Percentiles rank a stretch among this genome's conserved stretches.
phyloP scores from a whole-genome alignment of 2,113 vertebrate species.

The Antidorcas marsupialis region DNA sequence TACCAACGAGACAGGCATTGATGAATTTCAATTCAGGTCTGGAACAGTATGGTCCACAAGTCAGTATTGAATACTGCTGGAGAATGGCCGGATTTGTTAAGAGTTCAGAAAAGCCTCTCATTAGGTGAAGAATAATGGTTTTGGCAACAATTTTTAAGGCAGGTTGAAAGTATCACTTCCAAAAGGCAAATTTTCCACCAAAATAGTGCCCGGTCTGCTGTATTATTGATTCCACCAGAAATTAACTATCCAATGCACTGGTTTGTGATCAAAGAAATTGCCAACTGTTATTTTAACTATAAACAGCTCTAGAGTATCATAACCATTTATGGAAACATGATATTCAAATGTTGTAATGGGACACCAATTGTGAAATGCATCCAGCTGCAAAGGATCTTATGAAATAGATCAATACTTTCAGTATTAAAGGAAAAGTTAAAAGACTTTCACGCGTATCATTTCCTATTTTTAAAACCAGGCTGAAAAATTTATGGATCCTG shows the following conservation, averaged over 20 bases:
- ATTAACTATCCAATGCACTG: not conserved
- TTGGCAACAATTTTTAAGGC: constrained; percentile 45
- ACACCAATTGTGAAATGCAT: not conserved
- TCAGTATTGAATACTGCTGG: constrained; percentile 65
- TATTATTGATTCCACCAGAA: constrained; percentile 31
- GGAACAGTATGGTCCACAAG: constrained; percentile 71
- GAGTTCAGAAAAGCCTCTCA: constrained; percentile 46
- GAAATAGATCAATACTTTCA: not conserved
- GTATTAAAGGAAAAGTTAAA: not conserved
- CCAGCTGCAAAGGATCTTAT: not conserved
- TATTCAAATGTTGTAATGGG: not conserved
- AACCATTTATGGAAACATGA: not conserved
- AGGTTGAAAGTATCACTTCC: constrained; percentile 39
- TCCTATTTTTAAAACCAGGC: not conserved
- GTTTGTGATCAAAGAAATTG: not conserved
- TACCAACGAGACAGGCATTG: constrained; percentile 68
- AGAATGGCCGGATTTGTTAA: constrained; percentile 59
- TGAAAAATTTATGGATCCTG: not conserved
- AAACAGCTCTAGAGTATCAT: not conserved
- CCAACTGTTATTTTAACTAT: not conserved
- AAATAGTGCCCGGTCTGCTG: constrained; percentile 18
- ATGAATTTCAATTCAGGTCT: constrained; percentile 78
- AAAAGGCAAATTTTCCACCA: constrained; percentile 50
- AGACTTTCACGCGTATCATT: not conserved
- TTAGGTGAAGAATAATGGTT: constrained; percentile 68